phyloP scores from a whole-genome alignment of 1,140 invertebrate species.

The Euura saliciscinereae region DNA sequence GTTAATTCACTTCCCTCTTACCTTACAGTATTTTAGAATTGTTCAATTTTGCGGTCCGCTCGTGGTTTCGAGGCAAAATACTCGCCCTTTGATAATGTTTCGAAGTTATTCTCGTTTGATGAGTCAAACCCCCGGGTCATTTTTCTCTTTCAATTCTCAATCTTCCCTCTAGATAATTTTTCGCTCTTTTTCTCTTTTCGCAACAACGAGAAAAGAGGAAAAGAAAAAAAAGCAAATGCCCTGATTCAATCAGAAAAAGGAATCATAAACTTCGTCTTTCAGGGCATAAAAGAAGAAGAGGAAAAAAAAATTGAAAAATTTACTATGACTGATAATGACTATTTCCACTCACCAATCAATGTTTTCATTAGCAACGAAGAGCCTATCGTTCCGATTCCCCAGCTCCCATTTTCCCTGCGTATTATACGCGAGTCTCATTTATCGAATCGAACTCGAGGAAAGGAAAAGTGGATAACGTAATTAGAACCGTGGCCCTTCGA shows the following conservation, averaged over 20 bases:
- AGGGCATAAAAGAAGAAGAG: no score
- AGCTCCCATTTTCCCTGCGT: neutral
- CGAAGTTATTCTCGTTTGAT: constrained; percentile 1
- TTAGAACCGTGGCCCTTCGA: neutral
- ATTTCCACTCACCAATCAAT: neutral
- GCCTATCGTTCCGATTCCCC: neutral
- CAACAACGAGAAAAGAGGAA: no score
- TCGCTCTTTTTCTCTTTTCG: no score
- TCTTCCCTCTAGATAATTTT: no score
- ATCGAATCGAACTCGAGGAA: constrained; percentile 1
- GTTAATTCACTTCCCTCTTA: neutral
- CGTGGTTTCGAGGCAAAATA: neutral
- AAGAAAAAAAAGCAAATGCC: no score
- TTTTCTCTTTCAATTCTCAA: no score
- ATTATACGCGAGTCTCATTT: neutral
- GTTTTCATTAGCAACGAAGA: constrained; percentile 1
- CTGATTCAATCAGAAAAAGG: no score
- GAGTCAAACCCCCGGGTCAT: neutral
- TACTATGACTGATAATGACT: neutral
- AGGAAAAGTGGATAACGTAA: constrained; percentile 7
- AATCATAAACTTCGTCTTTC: no score
- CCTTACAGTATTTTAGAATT: neutral
- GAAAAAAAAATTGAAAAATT: no score
- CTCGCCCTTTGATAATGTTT: neutral
- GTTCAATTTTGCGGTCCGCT: neutral